Evolutionary conservation across 2,113 vertebrate species (phyloP), one percentile per base, ranked within the genome.

Genomic region (Ochotona princeps): DNA sequence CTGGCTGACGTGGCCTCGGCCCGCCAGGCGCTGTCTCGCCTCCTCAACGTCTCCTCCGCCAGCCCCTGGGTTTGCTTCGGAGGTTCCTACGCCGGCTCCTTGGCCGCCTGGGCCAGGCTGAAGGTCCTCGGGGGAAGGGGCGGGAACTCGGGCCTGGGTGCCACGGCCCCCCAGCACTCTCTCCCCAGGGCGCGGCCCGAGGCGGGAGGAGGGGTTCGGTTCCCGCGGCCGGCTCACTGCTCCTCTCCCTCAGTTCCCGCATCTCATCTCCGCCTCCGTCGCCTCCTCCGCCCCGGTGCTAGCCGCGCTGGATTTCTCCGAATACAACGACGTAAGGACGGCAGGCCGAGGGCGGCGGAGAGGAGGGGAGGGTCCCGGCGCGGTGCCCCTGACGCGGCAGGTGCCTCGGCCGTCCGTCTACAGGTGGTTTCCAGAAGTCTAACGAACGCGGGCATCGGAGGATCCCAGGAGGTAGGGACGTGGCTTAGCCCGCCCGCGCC

Each of bases 51-150:
- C 85, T 98, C 96, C 15, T 28, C 76, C 72, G 97, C 94, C 65
- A 98, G 98, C 96, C 98, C 97, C 72, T 99, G 99, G 99, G 98
- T 99, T 97, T 98, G 98, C 96, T 99, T 99, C 0, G 99, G 99
- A 78, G 99, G 99, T 79, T 99, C 99, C 17, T 99, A 99, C 25
- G 97, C 98, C 0, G 99, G 99, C 61, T 97, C 98, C 6, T 97
- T 99, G 78, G 98, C 99, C 0, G 98, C 98, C 79, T 99, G 99
- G 99, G 97, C 99, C 81, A 97, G 98, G 90, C 97, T 98, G 79
- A 99, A 99, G 98, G 98, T 99, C 86, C 54, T 13, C 1, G 49
- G 73, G 65, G 35, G 79, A 1, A 51, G 66, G 60, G 28, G 30
- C 18, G 76, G 89, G n/a, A n/a, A n/a, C 61, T 15, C 4, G 61